These are phyloP conservation scores for Drosophila eohydei DNA, from an alignment of 2,888 invertebrate genomes.

Conservation along the genomic window DNA sequence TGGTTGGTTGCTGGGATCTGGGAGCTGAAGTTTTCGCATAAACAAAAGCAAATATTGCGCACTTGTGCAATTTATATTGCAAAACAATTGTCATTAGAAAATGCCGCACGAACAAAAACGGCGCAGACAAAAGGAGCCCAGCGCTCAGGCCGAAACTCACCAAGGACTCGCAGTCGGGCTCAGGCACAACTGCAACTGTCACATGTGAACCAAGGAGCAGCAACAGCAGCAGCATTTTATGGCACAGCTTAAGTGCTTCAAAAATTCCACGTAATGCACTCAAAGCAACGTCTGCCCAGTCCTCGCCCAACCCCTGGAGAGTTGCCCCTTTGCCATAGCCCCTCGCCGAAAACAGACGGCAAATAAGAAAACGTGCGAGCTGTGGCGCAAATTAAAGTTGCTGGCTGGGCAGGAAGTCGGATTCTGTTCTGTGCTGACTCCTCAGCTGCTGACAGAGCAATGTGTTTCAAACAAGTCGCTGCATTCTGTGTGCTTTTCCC, in stretches of 20 bases:
- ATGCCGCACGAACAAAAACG: constrained; percentile 81
- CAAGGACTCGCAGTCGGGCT: constrained; percentile 52
- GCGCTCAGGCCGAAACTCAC: constrained; percentile 47
- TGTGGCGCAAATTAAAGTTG: constrained; percentile 78
- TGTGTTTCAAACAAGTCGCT: constrained; percentile 66
- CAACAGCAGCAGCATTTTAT: constrained; percentile 77
- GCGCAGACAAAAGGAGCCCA: constrained; percentile 68
- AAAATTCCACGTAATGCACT: constrained; percentile 83
- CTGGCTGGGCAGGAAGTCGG: constrained; percentile 49
- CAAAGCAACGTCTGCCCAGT: constrained; percentile 77
- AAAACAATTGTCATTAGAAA: constrained; percentile 84
- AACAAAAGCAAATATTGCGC: constrained; percentile 83
- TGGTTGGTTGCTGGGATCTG: constrained; percentile 32
- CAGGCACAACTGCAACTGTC: constrained; percentile 64
- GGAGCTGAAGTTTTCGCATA: constrained; percentile 74
- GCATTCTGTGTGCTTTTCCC: constrained; percentile 33
- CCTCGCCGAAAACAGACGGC: constrained; percentile 56
- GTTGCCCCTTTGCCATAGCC: constrained; percentile 13
- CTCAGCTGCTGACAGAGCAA: constrained; percentile 75
- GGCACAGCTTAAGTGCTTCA: constrained; percentile 78
- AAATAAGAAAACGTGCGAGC: constrained; percentile 80
- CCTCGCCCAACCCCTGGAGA: constrained; percentile 34
- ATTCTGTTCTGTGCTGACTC: constrained; percentile 54
- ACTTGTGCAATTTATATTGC: constrained; percentile 84
- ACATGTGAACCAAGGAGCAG: constrained; percentile 56